Conservation (phyloP, 2,888 invertebrate genomes). For the Helleia helle region DNA sequence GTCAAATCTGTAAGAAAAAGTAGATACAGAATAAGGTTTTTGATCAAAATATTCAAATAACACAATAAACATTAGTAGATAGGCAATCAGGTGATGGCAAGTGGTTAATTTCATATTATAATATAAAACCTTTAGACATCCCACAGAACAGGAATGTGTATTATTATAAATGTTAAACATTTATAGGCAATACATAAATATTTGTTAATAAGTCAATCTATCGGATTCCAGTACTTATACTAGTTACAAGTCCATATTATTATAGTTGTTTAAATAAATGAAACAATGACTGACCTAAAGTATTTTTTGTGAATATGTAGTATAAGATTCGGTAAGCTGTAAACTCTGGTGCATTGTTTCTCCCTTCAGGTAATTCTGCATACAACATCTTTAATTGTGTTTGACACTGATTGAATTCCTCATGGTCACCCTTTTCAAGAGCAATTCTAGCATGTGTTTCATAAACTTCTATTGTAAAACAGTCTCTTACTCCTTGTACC, state of each 20-base stretch:
- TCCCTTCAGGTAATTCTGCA: conserved; percentile 79
- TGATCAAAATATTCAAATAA: too few relatives aligned
- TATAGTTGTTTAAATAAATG: too few relatives aligned
- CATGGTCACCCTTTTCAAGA: conserved; percentile 97
- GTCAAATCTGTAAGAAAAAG: conserved; percentile 85
- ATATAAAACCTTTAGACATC: too few relatives aligned
- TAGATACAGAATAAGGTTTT: conserved; percentile 6
- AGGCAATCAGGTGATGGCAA: too few relatives aligned
- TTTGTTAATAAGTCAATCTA: too few relatives aligned
- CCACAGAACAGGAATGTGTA: too few relatives aligned
- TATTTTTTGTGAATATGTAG: conserved; percentile 98
- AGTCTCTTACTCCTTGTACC: conserved; percentile 96
- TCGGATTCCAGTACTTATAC: too few relatives aligned
- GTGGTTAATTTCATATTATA: too few relatives aligned
- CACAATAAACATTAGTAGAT: too few relatives aligned
- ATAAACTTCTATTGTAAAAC: conserved; percentile 97
- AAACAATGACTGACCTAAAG: conserved; percentile 80
- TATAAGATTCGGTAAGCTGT: conserved; percentile 97
- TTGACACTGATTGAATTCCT: conserved; percentile 99
- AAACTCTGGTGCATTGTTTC: conserved; percentile 90
- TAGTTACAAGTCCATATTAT: too few relatives aligned
- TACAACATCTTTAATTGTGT: conserved; percentile 98
- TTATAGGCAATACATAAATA: too few relatives aligned
- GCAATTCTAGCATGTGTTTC: conserved; percentile 99
- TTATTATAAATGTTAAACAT: too few relatives aligned